Evolutionary conservation across 2,888 invertebrate species (phyloP).

Genomic region (Caenorhabditis panamensis): DNA sequence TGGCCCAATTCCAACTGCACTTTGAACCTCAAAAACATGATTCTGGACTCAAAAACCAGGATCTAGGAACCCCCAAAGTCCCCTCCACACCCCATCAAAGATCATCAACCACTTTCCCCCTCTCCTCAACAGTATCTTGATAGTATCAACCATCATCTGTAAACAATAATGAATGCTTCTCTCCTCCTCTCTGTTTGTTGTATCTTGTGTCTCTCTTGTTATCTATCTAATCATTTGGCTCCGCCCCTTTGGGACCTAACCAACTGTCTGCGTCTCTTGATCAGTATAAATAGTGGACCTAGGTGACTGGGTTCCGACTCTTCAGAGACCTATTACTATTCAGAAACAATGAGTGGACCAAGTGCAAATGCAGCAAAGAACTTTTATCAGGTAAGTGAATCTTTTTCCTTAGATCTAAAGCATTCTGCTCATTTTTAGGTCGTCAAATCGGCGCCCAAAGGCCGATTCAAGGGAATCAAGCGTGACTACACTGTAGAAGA

Average conservation of each 20-base stretch:
- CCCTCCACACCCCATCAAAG: slow-evolving; percentile 15
- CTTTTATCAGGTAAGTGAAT: slow-evolving; percentile 70
- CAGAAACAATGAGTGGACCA: slow-evolving; percentile 14
- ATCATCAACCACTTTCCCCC: slow-evolving; percentile 21
- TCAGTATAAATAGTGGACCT: slow-evolving; percentile 33
- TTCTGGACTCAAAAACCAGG: too few relatives aligned
- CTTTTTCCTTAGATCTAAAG: background rate
- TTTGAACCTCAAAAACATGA: too few relatives aligned
- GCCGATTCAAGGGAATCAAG: slow-evolving; percentile 81
- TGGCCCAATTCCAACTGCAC: too few relatives aligned
- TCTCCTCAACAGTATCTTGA: background rate
- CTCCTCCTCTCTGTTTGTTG: slow-evolving; percentile 25
- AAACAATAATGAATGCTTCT: slow-evolving; percentile 43
- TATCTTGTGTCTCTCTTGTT: slow-evolving; percentile 30
- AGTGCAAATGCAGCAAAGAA: slow-evolving; percentile 68
- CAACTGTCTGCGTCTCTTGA: slow-evolving; percentile 36
- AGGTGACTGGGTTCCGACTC: slow-evolving; percentile 24
- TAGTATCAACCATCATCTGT: slow-evolving; percentile 7
- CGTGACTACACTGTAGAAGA: slow-evolving; percentile 81
- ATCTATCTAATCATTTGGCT: slow-evolving; percentile 30
- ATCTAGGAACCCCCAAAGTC: too few relatives aligned
- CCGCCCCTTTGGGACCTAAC: slow-evolving; percentile 50
- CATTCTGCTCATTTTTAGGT: slow-evolving; percentile 64
- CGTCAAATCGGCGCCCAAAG: slow-evolving; percentile 80
- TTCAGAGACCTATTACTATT: slow-evolving; percentile 19